Conservation (phyloP, 1,140 invertebrate genomes). For the Oreohelix idahoensis region DNA sequence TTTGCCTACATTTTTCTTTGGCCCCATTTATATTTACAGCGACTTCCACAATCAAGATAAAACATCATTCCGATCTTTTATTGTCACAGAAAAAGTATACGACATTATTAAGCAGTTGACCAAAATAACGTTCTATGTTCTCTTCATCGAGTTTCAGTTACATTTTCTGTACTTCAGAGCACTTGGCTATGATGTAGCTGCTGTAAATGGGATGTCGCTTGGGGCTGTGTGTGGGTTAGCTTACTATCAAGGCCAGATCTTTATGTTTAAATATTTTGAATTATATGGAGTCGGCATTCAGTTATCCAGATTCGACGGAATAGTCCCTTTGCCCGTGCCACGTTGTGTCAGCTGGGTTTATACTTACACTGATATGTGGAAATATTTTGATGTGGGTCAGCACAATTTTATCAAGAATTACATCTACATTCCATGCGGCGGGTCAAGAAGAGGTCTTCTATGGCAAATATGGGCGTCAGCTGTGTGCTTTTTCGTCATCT, state of each 20-base stretch:
- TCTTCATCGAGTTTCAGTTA: conserved; percentile 81
- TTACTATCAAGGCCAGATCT: conserved; percentile 90
- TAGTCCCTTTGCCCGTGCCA: conserved; percentile 84
- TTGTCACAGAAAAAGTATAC: background rate
- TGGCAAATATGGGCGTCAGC: conserved; percentile 83
- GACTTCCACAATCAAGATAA: conserved; percentile 77
- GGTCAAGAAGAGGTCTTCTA: conserved; percentile 72
- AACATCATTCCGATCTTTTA: background rate
- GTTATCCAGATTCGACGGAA: conserved; percentile 83
- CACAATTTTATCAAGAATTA: conserved; percentile 74
- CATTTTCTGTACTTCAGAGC: conserved; percentile 88
- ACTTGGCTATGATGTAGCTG: conserved; percentile 71
- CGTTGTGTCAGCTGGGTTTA: conserved; percentile 91
- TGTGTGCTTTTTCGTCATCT: conserved; percentile 89
- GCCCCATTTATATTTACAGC: conserved; percentile 84
- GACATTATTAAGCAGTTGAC: conserved; percentile 29
- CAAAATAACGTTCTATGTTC: conserved; percentile 80
- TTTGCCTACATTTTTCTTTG: conserved; percentile 84
- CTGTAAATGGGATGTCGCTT: conserved; percentile 72
- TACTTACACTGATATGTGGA: conserved; percentile 96
- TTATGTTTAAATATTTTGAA: conserved; percentile 91
- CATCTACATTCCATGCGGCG: conserved; percentile 84
- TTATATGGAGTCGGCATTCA: conserved; percentile 86
- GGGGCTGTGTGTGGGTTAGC: conserved; percentile 88
- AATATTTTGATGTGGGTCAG: conserved; percentile 57